phyloP scores from a whole-genome alignment of 1,140 invertebrate genomes.

The Diachasmimorpha longicaudata region DNA sequence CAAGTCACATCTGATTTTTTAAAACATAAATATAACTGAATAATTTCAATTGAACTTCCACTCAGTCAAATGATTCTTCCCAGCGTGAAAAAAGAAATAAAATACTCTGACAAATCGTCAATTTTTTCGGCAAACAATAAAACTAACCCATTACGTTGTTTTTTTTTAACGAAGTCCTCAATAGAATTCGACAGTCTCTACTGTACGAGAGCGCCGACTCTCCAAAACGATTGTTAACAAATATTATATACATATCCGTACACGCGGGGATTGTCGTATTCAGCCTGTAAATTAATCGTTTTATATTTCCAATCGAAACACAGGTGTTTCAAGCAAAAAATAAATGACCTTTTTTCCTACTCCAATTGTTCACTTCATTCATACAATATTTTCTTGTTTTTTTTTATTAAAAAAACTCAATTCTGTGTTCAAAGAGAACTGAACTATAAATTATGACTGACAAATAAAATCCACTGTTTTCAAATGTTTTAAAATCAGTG shows the following conservation, averaged over 20 bases:
- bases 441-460: slow-evolving; percentile 51
- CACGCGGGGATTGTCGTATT: neutral
- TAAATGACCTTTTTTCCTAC: slow-evolving; percentile 1
- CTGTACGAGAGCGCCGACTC: neutral
- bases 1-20: neutral
- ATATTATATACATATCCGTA: neutral
- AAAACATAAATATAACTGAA: too few relatives aligned
- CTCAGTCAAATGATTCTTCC: too few relatives aligned
- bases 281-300: slow-evolving; percentile 15
- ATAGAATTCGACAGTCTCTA: slow-evolving; percentile 14
- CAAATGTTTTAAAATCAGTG: slow-evolving; percentile 37
- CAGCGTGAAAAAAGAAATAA: neutral
- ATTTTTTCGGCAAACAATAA: neutral
- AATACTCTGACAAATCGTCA: neutral
- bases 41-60: too few relatives aligned
- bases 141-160: neutral
- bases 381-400: neutral
- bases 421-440: slow-evolving; percentile 35
- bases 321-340: slow-evolving; percentile 2
- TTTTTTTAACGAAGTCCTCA: slow-evolving; percentile 14
- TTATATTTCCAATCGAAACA: slow-evolving; percentile 16
- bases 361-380: neutral
- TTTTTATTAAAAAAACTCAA: neutral
- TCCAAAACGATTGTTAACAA: slow-evolving; percentile 1
- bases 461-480: slow-evolving; percentile 48